Percentiles rank a stretch among this genome's conserved stretches.
These are phyloP conservation scores for Nemapogon koenigi DNA, from an alignment of 2,888 invertebrate species.

Conservation along the genomic window DNA sequence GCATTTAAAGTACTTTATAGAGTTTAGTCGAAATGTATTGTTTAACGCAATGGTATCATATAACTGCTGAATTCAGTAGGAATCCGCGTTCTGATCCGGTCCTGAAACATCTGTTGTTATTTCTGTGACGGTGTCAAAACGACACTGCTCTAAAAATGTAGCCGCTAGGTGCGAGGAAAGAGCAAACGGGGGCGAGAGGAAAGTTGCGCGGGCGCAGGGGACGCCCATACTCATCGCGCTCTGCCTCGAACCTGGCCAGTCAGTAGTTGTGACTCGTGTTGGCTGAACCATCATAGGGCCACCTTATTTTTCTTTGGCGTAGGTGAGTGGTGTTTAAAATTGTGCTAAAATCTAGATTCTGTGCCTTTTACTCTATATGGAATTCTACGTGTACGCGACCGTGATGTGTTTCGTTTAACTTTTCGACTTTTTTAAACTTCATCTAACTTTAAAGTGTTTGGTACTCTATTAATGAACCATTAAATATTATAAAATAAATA, in stretches of 20 bases:
- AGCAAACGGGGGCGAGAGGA: slow-evolving; percentile 21
- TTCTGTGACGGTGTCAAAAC: slow-evolving; percentile 63
- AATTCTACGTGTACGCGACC: no score
- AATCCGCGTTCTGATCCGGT: slow-evolving; percentile 35
- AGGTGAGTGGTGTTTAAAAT: slow-evolving; percentile 47
- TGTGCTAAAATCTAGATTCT: no score
- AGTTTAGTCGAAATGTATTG: no score
- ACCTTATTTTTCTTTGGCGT: slow-evolving; percentile 51
- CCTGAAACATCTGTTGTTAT: slow-evolving; percentile 50
- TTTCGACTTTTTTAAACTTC: no score
- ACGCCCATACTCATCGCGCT: slow-evolving; percentile 55
- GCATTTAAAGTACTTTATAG: no score
- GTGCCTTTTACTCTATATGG: no score
- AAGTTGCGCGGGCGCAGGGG: slow-evolving; percentile 20
- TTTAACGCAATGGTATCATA: no score
- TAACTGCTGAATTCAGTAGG: no score
- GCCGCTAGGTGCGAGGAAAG: slow-evolving; percentile 22
- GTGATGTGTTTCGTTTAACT: no score
- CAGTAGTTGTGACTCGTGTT: slow-evolving; percentile 64
- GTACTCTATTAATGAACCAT: no score
- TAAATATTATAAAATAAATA: no score
- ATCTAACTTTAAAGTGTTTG: no score
- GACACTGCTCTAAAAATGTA: slow-evolving; percentile 60
- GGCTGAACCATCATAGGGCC: slow-evolving; percentile 71
- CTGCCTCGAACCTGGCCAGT: slow-evolving; percentile 57